A percentile compares a stretch with the other conserved stretches of the same genome.
Evolutionary conservation across 2,888 invertebrate genomes (phyloP).

Genomic region (Parnassius smintheus): DNA sequence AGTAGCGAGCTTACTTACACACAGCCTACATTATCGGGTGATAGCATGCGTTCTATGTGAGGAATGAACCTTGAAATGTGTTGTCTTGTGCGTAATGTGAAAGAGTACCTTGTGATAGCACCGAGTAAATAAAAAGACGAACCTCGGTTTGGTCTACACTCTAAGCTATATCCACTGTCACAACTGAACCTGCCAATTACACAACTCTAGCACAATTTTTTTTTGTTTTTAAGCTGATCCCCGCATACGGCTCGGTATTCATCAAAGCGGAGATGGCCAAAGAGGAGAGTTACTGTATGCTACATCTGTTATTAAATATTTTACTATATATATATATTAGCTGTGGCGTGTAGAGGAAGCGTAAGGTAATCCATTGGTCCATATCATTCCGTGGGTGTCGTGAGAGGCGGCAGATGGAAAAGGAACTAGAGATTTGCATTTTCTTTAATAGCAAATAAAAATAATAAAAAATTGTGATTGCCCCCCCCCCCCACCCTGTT

Average conservation of each 20-base stretch:
- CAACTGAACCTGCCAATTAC: conserved; percentile 54
- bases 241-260: conserved; percentile 41
- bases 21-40: conserved; percentile 52
- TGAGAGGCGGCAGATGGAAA: too few relatives aligned
- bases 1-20: conserved; percentile 72
- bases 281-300: not conserved
- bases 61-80: conserved; percentile 42
- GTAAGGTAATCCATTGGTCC: too few relatives aligned
- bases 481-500: too few relatives aligned
- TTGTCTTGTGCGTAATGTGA: conserved; percentile 39
- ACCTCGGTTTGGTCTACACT: conserved; percentile 30
- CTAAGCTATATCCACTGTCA: conserved; percentile 54
- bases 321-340: too few relatives aligned
- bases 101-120: conserved; percentile 15
- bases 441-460: too few relatives aligned
- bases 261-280: conserved; percentile 4
- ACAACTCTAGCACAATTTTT: conserved; percentile 61
- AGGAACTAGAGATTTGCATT: too few relatives aligned
- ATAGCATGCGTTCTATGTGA: conserved; percentile 57
- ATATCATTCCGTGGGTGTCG: too few relatives aligned
- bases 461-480: too few relatives aligned
- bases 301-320: not conserved
- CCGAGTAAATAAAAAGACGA: conserved; percentile 18
- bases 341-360: too few relatives aligned
- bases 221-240: conserved; percentile 59